Evolutionary conservation across 2,797 vertebrate species (phyloP), one percentile per base, ranked within the genome.

Genomic region (Tolypeutes matacus): DNA sequence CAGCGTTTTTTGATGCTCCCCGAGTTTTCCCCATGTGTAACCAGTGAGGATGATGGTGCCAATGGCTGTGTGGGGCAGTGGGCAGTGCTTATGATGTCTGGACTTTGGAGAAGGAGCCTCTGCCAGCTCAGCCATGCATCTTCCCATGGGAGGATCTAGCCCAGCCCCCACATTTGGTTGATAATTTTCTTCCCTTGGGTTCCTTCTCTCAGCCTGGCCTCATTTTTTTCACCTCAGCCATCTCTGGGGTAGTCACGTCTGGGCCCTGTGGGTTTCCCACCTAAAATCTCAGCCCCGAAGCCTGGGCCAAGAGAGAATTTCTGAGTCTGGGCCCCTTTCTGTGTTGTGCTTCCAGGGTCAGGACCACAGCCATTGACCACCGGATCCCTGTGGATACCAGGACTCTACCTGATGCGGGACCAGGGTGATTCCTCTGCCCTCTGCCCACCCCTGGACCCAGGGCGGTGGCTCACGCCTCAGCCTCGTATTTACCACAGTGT

Each of bases 41-140:
- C 20, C 1, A 1, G 23, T 64, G 27, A 56, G 42, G 42, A 72
- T 31, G 3, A 3, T 0, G 3, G 34, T 42, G 31, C 56, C 20
- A 21, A 7, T 3, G 34, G 12, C 18, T 9, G 3, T 46, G 21
- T 0, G 12, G 18, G 3, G 12, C 3, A 17, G 13, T 1, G 39
- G 21, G 23, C 11, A 0, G n/a, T 2, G 6, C 25, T 12, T 49
- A 2, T 5, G 5, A 4, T 4, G 21, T 46, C 42, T 5, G 8
- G 17, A 18, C n/a, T 76, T 51, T 64, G 69, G 64, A 65, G 46
- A 34, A 1, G 9, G 58, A 21, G 20, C 20, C 7, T 27, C 70
- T 0, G 36, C 11, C 36, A 3, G 34, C 36, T 25, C n/a, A 84
- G 46, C 23, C 8, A 2, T 10, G 0, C 27, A 7, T 15, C n/a